phyloP scores from a whole-genome alignment of 1,140 invertebrate genomes.

The Zaprionus gabonicus region DNA sequence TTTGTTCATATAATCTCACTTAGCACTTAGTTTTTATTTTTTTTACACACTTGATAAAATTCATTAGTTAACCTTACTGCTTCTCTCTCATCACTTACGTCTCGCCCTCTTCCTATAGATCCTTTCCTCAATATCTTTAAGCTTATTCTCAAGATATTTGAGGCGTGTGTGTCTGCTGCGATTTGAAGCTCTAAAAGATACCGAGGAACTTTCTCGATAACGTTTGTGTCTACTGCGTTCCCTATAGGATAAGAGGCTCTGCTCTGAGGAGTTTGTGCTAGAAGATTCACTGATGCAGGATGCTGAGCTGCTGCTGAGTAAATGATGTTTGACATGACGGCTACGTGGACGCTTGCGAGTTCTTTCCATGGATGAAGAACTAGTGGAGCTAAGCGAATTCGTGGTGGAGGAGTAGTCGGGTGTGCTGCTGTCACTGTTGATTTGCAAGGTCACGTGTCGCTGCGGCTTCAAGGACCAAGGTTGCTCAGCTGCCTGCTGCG shows the following conservation, averaged over 20 bases:
- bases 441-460: neutral
- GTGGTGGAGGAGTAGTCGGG: conserved; percentile 16
- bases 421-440: conserved; percentile 11
- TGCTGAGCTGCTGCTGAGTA: conserved; percentile 10
- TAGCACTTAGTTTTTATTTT: too few species aligned
- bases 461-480: neutral
- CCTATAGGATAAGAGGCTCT: neutral
- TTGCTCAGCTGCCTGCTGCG: neutral
- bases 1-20: too few species aligned
- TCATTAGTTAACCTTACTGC: too few species aligned
- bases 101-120: neutral
- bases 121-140: neutral
- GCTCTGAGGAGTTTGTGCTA: conserved; percentile 26
- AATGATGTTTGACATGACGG: conserved; percentile 21
- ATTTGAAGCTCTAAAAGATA: neutral
- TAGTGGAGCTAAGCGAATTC: neutral
- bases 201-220: neutral
- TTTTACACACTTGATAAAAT: too few species aligned
- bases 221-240: neutral
- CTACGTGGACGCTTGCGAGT: neutral
- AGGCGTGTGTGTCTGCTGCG: neutral
- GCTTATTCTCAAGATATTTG: neutral
- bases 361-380: neutral
- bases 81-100: neutral
- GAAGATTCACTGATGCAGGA: conserved; percentile 13